These are phyloP conservation scores for Calameuta filiformis DNA, from an alignment of 2,888 invertebrate species.

Conservation along the genomic window DNA sequence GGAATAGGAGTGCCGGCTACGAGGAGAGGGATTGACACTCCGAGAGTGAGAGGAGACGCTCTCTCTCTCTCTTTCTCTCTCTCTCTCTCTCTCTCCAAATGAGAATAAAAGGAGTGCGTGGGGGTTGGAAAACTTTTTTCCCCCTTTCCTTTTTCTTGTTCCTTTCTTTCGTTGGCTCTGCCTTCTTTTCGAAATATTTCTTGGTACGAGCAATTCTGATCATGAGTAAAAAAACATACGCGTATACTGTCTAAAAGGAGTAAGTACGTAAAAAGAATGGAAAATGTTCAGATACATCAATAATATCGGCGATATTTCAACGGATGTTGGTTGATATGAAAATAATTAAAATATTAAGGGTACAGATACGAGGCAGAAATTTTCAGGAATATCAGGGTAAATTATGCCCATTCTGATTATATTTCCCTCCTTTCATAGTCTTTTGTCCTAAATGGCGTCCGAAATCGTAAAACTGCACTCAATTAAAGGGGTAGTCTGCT, in stretches of 20 bases:
- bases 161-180: not conserved
- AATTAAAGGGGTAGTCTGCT: constrained; percentile 48
- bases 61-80: too few species aligned
- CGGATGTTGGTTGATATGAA: too few species aligned
- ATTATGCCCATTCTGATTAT: too few species aligned
- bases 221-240: too few species aligned
- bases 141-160: not conserved
- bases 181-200: not conserved
- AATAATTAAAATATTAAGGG: too few species aligned
- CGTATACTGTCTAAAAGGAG: too few species aligned
- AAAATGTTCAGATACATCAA: too few species aligned
- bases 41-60: constrained; percentile 13
- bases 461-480: constrained; percentile 48
- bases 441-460: constrained; percentile 39
- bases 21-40: not conserved
- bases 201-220: not conserved
- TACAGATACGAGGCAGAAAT: too few species aligned
- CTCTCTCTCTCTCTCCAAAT: constrained; percentile 2
- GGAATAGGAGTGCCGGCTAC: not conserved
- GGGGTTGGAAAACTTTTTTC: constrained; percentile 4
- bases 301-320: too few species aligned
- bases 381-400: too few species aligned
- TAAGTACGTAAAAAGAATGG: too few species aligned
- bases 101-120: constrained; percentile 16
- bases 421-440: not conserved